These are phyloP conservation scores for Dendrophyllia cribrosa DNA, from an alignment of 64 coral and sea anemone species.

Conservation along the genomic window DNA sequence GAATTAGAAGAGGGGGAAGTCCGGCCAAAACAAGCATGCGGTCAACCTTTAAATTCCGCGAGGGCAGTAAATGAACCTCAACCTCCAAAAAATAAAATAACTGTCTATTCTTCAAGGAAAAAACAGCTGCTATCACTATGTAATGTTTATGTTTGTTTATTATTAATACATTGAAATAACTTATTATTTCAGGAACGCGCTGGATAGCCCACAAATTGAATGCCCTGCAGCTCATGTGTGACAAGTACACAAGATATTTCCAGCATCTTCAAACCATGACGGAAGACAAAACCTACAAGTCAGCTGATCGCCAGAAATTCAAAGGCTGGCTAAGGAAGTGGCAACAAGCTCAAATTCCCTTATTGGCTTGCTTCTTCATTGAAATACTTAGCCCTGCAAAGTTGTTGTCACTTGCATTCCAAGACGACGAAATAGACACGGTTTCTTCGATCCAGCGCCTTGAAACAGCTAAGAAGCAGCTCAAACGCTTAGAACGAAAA, in stretches of 20 bases:
- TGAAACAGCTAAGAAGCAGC: conserved; percentile 74
- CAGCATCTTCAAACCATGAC: conserved; percentile 27
- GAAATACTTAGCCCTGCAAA: conserved; percentile 46
- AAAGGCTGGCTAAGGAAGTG: conserved; percentile 53
- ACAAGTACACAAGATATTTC: conserved; percentile 29
- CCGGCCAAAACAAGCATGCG: neutral
- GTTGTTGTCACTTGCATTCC: conserved; percentile 59
- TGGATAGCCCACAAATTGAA: conserved; percentile 54
- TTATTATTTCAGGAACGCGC: conserved; percentile 3
- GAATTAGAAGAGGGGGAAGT: conserved; percentile 79
- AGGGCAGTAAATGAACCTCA: too few relatives aligned
- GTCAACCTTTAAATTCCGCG: too few relatives aligned
- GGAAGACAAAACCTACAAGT: too few relatives aligned
- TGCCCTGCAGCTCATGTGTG: conserved; percentile 24
- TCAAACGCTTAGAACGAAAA: conserved; percentile 45
- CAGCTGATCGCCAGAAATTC: conserved; percentile 70
- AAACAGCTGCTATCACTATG: neutral
- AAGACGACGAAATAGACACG: conserved; percentile 61
- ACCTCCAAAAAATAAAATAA: too few relatives aligned
- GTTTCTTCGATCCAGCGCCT: conserved; percentile 53
- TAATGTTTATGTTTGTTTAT: neutral
- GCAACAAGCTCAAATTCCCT: conserved; percentile 45
- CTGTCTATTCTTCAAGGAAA: too few relatives aligned
- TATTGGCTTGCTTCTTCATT: conserved; percentile 42
- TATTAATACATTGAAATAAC: too few relatives aligned